Conservation (phyloP, 2,888 invertebrate species). For the Odontomyia ornata region DNA sequence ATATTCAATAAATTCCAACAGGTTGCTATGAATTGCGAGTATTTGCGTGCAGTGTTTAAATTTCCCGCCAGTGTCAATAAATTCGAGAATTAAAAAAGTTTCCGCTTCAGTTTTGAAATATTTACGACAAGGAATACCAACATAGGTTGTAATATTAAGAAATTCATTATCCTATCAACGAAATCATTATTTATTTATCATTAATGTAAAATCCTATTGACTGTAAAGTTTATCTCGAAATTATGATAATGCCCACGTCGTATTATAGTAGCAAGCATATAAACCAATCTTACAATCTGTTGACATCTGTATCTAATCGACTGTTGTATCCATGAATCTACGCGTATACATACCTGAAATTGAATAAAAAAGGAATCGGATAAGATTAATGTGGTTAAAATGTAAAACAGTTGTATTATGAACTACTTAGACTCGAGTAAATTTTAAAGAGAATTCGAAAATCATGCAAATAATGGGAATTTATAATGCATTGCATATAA, state of each 20-base stretch:
- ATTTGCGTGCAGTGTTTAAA: too few relatives aligned
- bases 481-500: too few relatives aligned
- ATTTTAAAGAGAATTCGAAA: slow-evolving; percentile 12
- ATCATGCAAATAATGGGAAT: too few relatives aligned
- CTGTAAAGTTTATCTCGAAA: slow-evolving; percentile 28
- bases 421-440: neutral
- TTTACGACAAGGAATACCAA: too few relatives aligned
- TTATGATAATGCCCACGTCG: slow-evolving; percentile 21
- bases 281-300: slow-evolving; percentile 22
- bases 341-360: slow-evolving; percentile 43
- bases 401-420: neutral
- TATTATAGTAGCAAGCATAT: neutral
- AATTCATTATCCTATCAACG: neutral
- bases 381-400: slow-evolving; percentile 23
- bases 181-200: neutral
- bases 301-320: slow-evolving; percentile 32
- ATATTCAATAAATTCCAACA: too few relatives aligned
- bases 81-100: too few relatives aligned
- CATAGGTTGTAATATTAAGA: slow-evolving; percentile 6
- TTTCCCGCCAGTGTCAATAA: too few relatives aligned
- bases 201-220: neutral
- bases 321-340: slow-evolving; percentile 38
- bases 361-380: slow-evolving; percentile 21
- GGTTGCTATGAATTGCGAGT: too few relatives aligned
- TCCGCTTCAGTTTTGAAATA: too few relatives aligned